Base-by-base conservation (phyloP, 2,113 vertebrate species). In the Melanerpes formicivorus region DNA sequence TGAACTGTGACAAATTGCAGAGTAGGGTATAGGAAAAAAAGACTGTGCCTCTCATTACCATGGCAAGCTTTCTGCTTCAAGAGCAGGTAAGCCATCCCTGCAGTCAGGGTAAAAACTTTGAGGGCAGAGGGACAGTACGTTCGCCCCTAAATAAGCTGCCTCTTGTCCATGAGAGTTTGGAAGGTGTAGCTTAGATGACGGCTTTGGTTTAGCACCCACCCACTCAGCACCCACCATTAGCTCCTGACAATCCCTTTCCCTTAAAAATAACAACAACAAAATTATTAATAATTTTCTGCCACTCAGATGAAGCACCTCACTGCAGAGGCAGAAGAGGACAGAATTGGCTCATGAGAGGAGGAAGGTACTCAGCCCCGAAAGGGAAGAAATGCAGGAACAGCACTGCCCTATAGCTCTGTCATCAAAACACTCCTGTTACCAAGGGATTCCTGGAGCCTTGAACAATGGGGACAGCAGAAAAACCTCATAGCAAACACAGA, bases 1-100 rank as follows among this genome's bases (percentile, higher is more conserved):
- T 81, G 93, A 94, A 89, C 86, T 72, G 70, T 87, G 87, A 90
- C 93, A 94, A 92, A 94, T 42, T 84, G 54, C 77, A 69, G 77
- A 23, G 32, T 7, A 71, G 58, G 32, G 19, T 16, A 18, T 2
- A 72, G 18, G 66, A 27, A 74, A 77, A 73, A 73, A 29, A 56
- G 9, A 9, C 46, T 7, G 9, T 60, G 63, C n/a, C 26, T 40
- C 59, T 90, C 44, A 56, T 32, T 72, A 17, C 27, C 37, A 8
- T 2, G 18, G 44, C 44, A 80, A 81, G 64, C 55, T 58, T 55
- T 48, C 78, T 69, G 59, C 71, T 56, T 72, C 59, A 29, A 0
- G 0, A 44, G 63, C 70, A 82, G 44, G 50, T 73, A 62, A 83
- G 16, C 18, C 40, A 46, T 6, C 34, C 64, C 34, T 66, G 46